Base-by-base conservation (phyloP, 1,140 invertebrate genomes). In the Charaxes varanes region DNA sequence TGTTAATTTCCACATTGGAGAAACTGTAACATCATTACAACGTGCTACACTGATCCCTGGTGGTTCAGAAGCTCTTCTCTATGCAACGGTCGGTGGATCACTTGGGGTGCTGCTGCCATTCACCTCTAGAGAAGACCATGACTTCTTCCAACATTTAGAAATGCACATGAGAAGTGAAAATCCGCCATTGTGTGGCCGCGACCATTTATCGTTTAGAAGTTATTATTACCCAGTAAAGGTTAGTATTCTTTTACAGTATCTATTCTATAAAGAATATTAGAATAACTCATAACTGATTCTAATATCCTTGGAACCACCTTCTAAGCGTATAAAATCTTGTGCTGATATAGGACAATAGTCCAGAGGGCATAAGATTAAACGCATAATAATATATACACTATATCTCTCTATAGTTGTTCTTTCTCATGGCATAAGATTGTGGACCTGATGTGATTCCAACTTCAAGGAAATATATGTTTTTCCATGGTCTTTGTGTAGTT, bases 151-250 rank as follows among this genome's bases (percentile, higher is more conserved):
- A 79, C 96, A 99, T 86, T 84, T 99, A 33, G 98, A 99, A 79
- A 99, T 99, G 98, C 97, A 99, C 74, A 97, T 99, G 96, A 86
- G 98, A 23, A 95, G 94, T 30, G 97, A 99, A 80, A 94, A 99
- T 82, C 89, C 96, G 0, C 97, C 98, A 0, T 77, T 99, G 0
- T 99, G 97, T 86, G 98, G 98, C 1, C 86, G 98, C 11, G 98
- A 99, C 85, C 98, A 99, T 85, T 86, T 99, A 1, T 96, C 97
- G 0, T 99, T 94, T 78, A 88, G 98, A 44, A 99, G 97, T 13
- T 98, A 97, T 61, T 99, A 99, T 84, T 99, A 96, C 72, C 97
- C 98, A 3, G 94, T 99, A 1, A 99, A 98, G 88, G 93, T 95
- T 64, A 84, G 61, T 53, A 31, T 17, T 26, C 15, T 15, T 16